Evolutionary conservation across 2,113 vertebrate species (phyloP).

Genomic region (Actenoides hombroni): DNA sequence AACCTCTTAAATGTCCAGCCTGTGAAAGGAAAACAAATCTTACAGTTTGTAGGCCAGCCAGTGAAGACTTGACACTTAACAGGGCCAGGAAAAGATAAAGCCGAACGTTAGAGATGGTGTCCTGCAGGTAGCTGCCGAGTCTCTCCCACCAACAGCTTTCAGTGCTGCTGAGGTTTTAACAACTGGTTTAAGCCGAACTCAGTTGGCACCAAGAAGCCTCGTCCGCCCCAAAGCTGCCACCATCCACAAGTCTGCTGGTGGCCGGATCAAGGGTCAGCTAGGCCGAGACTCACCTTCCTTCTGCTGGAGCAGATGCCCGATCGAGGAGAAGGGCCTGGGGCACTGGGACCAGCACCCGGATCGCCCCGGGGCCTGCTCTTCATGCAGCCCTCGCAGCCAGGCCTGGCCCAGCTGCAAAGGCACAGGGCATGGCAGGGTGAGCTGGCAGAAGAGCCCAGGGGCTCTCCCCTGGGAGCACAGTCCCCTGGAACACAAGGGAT

Average conservation of each 20-base stretch:
- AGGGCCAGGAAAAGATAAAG: background rate
- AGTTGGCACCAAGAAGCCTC: background rate
- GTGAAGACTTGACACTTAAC: background rate
- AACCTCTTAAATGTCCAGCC: background rate
- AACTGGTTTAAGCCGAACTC: background rate
- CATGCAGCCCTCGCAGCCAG: fast-evolving
- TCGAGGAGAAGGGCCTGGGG: background rate
- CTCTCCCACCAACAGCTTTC: background rate
- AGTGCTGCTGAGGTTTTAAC: background rate
- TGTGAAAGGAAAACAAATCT: background rate
- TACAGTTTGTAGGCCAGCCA: background rate
- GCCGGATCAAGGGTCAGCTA: background rate
- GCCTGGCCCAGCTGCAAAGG: background rate
- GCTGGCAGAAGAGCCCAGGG: fast-evolving
- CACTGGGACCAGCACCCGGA: background rate
- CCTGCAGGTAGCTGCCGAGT: background rate
- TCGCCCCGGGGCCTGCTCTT: no score
- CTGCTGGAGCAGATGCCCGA: background rate
- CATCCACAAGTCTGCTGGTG: background rate
- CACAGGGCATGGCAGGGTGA: fast-evolving
- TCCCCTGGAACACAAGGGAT: background rate
- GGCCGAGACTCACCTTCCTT: fast-evolving
- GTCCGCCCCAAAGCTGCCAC: background rate
- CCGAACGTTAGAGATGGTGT: background rate
- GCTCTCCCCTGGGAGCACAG: fast-evolving